Evolutionary conservation across 2,797 vertebrate genomes (phyloP).

Genomic region (Strix occidentalis): DNA sequence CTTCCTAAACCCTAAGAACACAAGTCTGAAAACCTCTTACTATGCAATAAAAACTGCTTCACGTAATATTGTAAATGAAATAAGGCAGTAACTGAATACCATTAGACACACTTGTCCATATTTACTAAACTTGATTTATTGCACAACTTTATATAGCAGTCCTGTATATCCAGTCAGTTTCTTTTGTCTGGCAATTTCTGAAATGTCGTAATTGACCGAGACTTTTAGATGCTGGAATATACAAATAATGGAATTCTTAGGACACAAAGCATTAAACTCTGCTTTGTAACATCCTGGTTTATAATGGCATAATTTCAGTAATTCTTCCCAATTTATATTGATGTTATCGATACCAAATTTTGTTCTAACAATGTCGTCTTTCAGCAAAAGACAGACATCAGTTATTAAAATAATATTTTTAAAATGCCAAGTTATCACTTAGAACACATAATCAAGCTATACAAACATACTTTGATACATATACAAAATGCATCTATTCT

Average conservation of each 20-base stretch:
- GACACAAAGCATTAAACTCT: neutral
- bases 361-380: neutral
- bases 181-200: constrained; percentile 3
- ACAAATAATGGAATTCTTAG: neutral
- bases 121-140: constrained; percentile 12
- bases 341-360: neutral
- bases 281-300: neutral
- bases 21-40: constrained; percentile 11
- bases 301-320: neutral
- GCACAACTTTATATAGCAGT: neutral
- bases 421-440: neutral
- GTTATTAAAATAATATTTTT: neutral
- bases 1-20: neutral
- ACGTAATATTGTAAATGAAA: constrained; percentile 29
- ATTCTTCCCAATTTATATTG: neutral
- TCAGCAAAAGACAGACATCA: neutral
- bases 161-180: neutral
- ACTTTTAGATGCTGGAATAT: neutral
- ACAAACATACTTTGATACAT: neutral
- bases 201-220: neutral
- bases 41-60: constrained; percentile 8
- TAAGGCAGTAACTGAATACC: constrained; percentile 5
- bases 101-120: neutral
- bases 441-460: neutral
- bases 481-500: neutral